These are phyloP conservation scores for Plectropomus leopardus DNA, from an alignment of 2,113 vertebrate species.

Conservation along the genomic window DNA sequence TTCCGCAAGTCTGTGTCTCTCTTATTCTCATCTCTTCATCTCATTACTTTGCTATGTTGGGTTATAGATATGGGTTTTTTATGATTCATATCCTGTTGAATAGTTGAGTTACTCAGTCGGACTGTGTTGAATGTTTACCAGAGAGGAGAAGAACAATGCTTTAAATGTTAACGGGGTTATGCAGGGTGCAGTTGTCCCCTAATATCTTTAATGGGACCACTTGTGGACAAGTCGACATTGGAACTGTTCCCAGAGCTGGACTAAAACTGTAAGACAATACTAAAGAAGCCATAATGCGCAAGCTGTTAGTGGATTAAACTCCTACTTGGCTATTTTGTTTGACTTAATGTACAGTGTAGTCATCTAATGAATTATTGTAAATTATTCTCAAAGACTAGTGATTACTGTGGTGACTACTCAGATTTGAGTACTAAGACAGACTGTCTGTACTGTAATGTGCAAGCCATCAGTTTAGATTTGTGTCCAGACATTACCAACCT, in stretches of 20 bases:
- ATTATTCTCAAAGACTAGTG: background rate
- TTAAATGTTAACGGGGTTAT: constrained; percentile 21
- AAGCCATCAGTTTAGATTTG: too few relatives aligned
- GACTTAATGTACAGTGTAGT: constrained; percentile 1
- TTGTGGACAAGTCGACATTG: constrained; percentile 33
- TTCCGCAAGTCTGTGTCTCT: constrained; percentile 4
- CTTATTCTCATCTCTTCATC: constrained; percentile 5
- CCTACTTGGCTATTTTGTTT: background rate
- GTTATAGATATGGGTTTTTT: background rate
- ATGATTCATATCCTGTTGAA: constrained; percentile 12
- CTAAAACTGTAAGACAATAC: constrained; percentile 26
- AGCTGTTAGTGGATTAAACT: constrained; percentile 26
- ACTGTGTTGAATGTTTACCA: background rate
- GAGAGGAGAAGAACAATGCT: constrained; percentile 17
- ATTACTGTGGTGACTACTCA: background rate
- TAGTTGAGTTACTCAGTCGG: background rate
- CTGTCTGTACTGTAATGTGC: too few relatives aligned
- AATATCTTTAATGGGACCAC: constrained; percentile 49
- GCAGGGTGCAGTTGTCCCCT: constrained; percentile 23
- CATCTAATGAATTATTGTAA: background rate
- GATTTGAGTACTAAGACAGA: too few relatives aligned
- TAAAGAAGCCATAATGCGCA: constrained; percentile 24
- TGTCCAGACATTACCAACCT: too few relatives aligned
- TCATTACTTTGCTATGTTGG: background rate
- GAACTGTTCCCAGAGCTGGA: constrained; percentile 45